These are phyloP conservation scores for Noctuana brunneofusca DNA, from an alignment of 2,888 invertebrate species.

Conservation along the genomic window DNA sequence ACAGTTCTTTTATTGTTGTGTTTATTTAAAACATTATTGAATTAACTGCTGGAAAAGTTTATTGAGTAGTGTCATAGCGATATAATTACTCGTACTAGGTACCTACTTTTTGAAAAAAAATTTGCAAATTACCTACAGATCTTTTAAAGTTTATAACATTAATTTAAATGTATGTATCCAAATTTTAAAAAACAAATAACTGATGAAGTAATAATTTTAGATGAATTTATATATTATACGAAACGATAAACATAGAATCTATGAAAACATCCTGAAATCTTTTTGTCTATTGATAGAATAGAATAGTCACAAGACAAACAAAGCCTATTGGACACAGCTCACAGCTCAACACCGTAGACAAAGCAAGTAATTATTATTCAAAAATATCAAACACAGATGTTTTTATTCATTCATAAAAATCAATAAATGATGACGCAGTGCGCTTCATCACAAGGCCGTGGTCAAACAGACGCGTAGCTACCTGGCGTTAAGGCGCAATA, in stretches of 20 bases:
- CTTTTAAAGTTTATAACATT: not conserved
- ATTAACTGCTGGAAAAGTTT: not conserved
- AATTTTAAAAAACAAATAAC: no score
- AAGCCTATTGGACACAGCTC: constrained; percentile 7
- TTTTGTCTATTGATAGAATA: not conserved
- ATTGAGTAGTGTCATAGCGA: not conserved
- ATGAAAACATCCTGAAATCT: constrained; percentile 16
- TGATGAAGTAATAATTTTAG: no score
- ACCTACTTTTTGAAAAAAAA: no score
- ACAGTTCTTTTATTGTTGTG: not conserved
- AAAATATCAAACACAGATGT: constrained; percentile 51
- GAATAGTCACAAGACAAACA: constrained; percentile 22
- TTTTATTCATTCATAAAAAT: constrained; percentile 40
- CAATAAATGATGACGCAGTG: constrained; percentile 29
- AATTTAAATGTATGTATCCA: no score
- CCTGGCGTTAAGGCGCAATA: not conserved
- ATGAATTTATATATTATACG: no score
- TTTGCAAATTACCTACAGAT: not conserved
- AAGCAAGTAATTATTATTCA: constrained; percentile 48
- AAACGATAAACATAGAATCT: no score
- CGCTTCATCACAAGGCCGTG: constrained; percentile 9
- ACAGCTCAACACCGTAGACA: constrained; percentile 41
- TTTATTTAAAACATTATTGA: not conserved
- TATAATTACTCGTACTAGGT: no score
- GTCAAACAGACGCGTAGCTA: not conserved